Base-by-base conservation (phyloP, 1,140 invertebrate genomes). In the Dreissena polymorpha region DNA sequence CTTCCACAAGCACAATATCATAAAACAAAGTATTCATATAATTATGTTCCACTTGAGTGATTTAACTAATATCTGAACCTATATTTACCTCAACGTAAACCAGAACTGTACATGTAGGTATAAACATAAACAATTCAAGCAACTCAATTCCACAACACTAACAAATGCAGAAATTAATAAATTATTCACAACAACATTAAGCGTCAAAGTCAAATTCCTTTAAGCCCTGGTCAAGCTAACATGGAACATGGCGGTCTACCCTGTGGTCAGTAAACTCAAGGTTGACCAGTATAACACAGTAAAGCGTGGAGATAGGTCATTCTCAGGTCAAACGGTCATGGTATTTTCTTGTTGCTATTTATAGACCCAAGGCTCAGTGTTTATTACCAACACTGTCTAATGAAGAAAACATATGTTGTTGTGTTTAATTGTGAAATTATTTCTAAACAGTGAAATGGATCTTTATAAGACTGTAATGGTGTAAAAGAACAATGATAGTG, bases 321-420 rank as follows among this genome's bases (percentile, higher is more conserved):
- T 13, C 57, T 29, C 67, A 76, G 74, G 74, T 76, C 74, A 76
- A 65, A 12, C 65, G 74, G 53, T 76, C 63, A 76, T 13, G 63
- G 74, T 76, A 76, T 76, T 76, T 75, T 76, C 13, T 14, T 51
- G 39, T 6, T 39, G 60, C 64, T 76, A 76, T 76, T 76, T 67
- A 51, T 76, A 76, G 74, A 60, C 60, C 74, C 18, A 39, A 60
- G 8, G 49, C 55, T 73, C 60, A 57, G 25, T 71, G 25, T 71
- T 29, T 21, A 67, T 67, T 8, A 18, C 53, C 27, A 39, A 39
- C n/a, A n/a, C n/a, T n/a, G n/a, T n/a, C n/a, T 39, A 39, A 39
- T 39, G 39, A 39, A 39, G 39, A 39, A 39, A 39, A 39, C 39
- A 39, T 39, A 8, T 39, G 39, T 39, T 39, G 39, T 39, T 2